Evolutionary conservation across 2,888 invertebrate species (phyloP), one percentile per base, ranked within the genome.

Genomic region (Melanophora roralis): DNA sequence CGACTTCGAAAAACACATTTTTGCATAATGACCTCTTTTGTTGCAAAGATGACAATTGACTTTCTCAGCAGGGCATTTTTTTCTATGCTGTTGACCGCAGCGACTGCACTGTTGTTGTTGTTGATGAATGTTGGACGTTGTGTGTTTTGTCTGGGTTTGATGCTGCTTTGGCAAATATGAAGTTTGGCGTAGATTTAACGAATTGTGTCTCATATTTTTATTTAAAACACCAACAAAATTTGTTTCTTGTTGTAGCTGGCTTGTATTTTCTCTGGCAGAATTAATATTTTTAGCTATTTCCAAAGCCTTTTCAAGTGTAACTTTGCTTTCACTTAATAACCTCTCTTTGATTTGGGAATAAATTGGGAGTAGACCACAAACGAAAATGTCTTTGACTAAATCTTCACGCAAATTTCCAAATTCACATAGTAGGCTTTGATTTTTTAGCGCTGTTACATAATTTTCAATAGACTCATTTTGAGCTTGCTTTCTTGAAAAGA

Each of bases 401-500:
- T 19, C 19, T 47, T 47, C 47, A 1, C 49, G 34, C 14, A 64
- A 49, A 9, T 49, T 38, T 23, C 38, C 49, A 64, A 27, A 64
- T 12, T 53, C 65, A 40, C 51, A 65, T 5, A 32, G 27, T 8
- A 67, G 5, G 19, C 53, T 67, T 36, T 49, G 49, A 4, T 71
- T 60, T 60, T 60, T 71, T 27, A 27, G 27, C 27, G 6, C 27
- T 27, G 27, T 27, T 5, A 27, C 27, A 27, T 27, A 27, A 27
- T 59, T 43, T n/a, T 72, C 43, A 16, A 27, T 27, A 27, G 51
- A 27, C 9, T 60, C 60, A n/a, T 68, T 43, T 8, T 11, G n/a
- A 19, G 40, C 49, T 60, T 75, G 75, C 36, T 60, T 65, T n/a
- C 53, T 19, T 16, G 73, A 23, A 38, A 73, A 78, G 43, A 72